Base-by-base conservation (phyloP, 2,113 vertebrate species). In the Brachyistius frenatus region DNA sequence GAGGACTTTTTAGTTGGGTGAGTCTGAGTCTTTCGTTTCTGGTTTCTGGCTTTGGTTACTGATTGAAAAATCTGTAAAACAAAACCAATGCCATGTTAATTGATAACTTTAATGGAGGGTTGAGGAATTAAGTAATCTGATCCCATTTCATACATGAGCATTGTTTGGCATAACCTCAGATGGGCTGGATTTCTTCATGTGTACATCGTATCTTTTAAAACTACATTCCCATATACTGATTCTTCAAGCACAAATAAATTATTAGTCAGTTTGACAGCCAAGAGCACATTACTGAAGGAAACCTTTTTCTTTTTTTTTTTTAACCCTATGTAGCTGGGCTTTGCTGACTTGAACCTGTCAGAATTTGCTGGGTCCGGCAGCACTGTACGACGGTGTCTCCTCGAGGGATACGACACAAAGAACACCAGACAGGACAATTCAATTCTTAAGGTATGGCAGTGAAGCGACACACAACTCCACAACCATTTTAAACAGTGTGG, bases 381-480 rank as follows among this genome's bases (percentile, higher is more conserved):
- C 86, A 97, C 96, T 15, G 96, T 95, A 57, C 95, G 98, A 6
- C 95, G 96, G 57, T 99, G 96, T 90, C 95, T 99, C 85, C 92
- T 99, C 69, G 98, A 99, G 92, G 98, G 98, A 73, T 99, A 99
- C 73, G 96, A 99, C 91, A 99, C 97, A 87, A 99, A 98, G 94
- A 96, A 98, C 91, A 98, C 96, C 76, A 95, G 98, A 82, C 98
- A 99, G 83, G 98, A 99, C 86, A 99, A 99, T 91, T 99, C 98
- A 65, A 99, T 99, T 90, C 96, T 99, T 71, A 99, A 99, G 97
- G 98, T 98, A 85, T 85, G 92, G 9, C n/a, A 5, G 13, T 35
- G 30, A 54, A 8, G 53, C 2, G 36, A 36, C 4, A 1, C 39
- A n/a, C 36, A 23, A 7, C 23, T 23, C 23, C 2, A 32, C 3